Base-by-base conservation (phyloP, 2,797 vertebrate species). In the Microchirus variegatus region DNA sequence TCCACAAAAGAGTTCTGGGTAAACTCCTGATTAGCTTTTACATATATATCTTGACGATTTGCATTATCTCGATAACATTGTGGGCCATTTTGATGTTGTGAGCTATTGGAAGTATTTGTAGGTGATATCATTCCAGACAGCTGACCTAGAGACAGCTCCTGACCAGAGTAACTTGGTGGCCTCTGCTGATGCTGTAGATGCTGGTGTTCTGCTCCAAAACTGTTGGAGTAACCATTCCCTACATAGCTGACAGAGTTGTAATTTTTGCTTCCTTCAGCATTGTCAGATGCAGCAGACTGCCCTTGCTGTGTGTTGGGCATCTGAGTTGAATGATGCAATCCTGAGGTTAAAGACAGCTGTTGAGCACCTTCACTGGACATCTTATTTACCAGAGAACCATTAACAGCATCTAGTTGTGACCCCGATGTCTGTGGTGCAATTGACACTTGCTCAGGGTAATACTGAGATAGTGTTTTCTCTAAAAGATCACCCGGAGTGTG, bases 401-500 rank as follows among this genome's bases (percentile, higher is more conserved):
- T 95, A 88, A 94, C 92, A 86, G 91, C 89, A 87, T 94, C 88
- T 72, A 89, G 80, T 83, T 95, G 94, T 91, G 94, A 89, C 87
- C 93, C 93, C 80, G 91, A 93, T 87, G 91, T 94, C 90, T 96
- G 96, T 84, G 93, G 89, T 69, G 92, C 91, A 84, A 94, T 96
- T 88, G 95, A 95, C 83, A 96, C 94, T 78, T 94, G 93, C 80
- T 96, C 94, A 89, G 95, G 95, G 88, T 94, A 96, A 91, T 95
- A 97, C 66, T 93, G 96, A 93, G 96, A 96, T 88, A 95, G 90
- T 13, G 94, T 95, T 93, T 96, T 95, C 81, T 96, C 95, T 87
- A 96, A 92, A 78, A 96, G 93, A 90, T 96, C 92, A 90, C 93
- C 93, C 44, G 87, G 92, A 86, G 93, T 93, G 84, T 87, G 91